These are phyloP conservation scores for Drosophila mauritiana DNA, from an alignment of 1,140 invertebrate species.

Conservation along the genomic window DNA sequence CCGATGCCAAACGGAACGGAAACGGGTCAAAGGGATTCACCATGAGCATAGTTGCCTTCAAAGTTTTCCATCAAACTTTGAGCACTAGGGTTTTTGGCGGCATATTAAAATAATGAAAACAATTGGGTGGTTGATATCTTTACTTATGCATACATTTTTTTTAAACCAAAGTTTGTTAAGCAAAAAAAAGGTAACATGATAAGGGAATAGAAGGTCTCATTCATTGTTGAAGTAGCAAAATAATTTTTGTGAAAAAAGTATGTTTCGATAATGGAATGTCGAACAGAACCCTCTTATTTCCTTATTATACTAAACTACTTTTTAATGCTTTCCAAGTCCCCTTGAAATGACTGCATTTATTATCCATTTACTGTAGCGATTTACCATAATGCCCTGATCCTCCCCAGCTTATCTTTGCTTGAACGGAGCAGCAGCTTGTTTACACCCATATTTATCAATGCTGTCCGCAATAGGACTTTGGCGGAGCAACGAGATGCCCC, in stretches of 20 bases:
- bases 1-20: slow-evolving; percentile 37
- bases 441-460: slow-evolving; percentile 55
- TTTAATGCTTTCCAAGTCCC: not conserved
- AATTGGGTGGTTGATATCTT: too few species aligned
- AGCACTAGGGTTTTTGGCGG: not conserved
- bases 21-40: slow-evolving; percentile 13
- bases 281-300: too few species aligned
- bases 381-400: slow-evolving; percentile 18
- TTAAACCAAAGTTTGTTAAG: too few species aligned
- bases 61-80: slow-evolving; percentile 13
- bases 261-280: too few species aligned
- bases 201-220: too few species aligned
- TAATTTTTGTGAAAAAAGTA: too few species aligned
- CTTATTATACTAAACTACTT: too few species aligned
- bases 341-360: slow-evolving; percentile 29
- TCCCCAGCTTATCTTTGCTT: slow-evolving; percentile 19
- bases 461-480: slow-evolving; percentile 25
- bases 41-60: slow-evolving; percentile 11
- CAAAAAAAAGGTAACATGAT: too few species aligned
- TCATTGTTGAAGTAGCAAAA: too few species aligned
- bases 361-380: slow-evolving; percentile 19
- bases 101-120: not conserved
- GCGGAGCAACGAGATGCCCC: slow-evolving; percentile 8
- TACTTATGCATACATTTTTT: not conserved
- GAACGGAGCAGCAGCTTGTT: slow-evolving; percentile 25